phyloP scores from a whole-genome alignment of 2,113 vertebrate genomes.

The Garra rufa region DNA sequence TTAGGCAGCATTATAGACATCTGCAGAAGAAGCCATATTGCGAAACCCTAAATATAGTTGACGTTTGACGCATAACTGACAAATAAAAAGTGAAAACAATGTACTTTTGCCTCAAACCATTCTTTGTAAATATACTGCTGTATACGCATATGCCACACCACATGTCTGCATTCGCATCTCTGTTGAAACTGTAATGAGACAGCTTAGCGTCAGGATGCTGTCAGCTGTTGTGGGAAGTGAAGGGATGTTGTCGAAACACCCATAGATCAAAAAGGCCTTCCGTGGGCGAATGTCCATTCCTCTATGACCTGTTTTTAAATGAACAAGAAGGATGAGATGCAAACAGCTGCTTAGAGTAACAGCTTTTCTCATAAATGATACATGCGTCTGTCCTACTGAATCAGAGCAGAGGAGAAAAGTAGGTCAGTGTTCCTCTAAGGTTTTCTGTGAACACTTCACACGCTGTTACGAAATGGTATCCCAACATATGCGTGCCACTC shows the following conservation, averaged over 20 bases:
- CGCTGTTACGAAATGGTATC: background rate
- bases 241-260: conserved; percentile 35
- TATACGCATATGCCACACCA: background rate
- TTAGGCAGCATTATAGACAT: background rate
- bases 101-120: background rate
- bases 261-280: background rate
- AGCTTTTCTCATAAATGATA: conserved; percentile 41
- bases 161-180: background rate
- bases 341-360: conserved; percentile 34
- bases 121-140: background rate
- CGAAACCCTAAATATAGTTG: background rate
- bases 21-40: background rate
- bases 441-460: conserved; percentile 1
- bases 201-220: background rate
- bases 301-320: conserved; percentile 44
- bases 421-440: conserved; percentile 54
- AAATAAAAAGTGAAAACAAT: conserved; percentile 16
- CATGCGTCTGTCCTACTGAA: conserved; percentile 10
- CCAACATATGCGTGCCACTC: background rate
- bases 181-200: conserved; percentile 7
- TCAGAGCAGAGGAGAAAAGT: conserved; percentile 43
- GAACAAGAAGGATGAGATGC: background rate
- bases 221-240: conserved; percentile 16
- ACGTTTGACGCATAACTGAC: background rate
- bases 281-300: background rate